These are phyloP conservation scores for Bombus picipes DNA, from an alignment of 1,140 invertebrate species.

Conservation along the genomic window DNA sequence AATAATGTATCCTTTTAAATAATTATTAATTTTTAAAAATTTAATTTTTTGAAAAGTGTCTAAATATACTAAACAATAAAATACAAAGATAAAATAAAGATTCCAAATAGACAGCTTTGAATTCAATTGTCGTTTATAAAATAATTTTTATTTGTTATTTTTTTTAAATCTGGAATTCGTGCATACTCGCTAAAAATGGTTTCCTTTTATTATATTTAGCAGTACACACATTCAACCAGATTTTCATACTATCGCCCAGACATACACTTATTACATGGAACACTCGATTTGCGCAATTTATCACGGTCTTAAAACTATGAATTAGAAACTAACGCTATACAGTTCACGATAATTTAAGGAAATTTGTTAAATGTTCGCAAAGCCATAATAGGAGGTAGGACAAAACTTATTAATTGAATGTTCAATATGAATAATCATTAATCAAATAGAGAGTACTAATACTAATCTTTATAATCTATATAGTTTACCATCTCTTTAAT, in stretches of 20 bases:
- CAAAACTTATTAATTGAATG: conserved; percentile 53
- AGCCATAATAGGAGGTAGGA: conserved; percentile 66
- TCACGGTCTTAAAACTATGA: conserved; percentile 53
- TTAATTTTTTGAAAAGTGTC: not conserved
- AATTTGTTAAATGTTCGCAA: conserved; percentile 63
- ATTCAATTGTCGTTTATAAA: conserved; percentile 46
- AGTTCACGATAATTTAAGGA: conserved; percentile 66
- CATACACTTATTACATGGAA: conserved; percentile 50
- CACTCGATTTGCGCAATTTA: conserved; percentile 62
- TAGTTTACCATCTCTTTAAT: conserved; percentile 44
- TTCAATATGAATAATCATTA: conserved; percentile 58
- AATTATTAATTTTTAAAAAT: conserved; percentile 8
- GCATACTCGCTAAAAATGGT: conserved; percentile 44
- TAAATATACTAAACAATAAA: conserved; percentile 47
- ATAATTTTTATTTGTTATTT: conserved; percentile 40
- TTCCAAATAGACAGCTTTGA: conserved; percentile 48
- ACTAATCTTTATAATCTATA: conserved; percentile 46
- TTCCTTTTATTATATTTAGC: conserved; percentile 43
- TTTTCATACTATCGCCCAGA: conserved; percentile 41
- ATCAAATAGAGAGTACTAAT: conserved; percentile 39
- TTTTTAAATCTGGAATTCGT: conserved; percentile 42
- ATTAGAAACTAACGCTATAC: conserved; percentile 64
- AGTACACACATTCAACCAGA: conserved; percentile 44
- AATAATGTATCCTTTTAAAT: not conserved
- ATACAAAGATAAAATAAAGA: conserved; percentile 48